Evolutionary conservation across 2,888 invertebrate genomes (phyloP), one percentile per base, ranked within the genome.

Genomic region (Blera fallax): DNA sequence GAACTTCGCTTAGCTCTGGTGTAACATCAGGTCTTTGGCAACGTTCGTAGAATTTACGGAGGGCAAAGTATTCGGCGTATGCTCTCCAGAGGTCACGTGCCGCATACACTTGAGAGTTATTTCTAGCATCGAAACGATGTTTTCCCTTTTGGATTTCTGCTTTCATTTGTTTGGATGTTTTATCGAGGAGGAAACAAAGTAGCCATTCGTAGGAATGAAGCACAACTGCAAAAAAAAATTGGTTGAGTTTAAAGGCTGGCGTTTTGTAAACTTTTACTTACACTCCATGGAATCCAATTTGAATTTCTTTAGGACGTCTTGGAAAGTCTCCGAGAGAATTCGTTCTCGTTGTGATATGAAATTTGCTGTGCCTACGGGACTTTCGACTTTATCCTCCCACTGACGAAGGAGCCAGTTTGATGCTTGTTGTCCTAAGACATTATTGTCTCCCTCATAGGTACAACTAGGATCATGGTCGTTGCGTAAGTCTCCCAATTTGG

Each of bases 361-460:
- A 70, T 94, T 92, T 3, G 96, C 94, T 0, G 96, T 95, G 18
- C 94, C 94, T 7, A 97, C 92, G 0, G 97, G 97, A 32, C 96
- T 94, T 89, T 94, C 94, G 14, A 94, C 91, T 3, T 91, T 89
- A 45, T 92, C 92, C 37, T 89, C 93, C 94, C 95, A 95, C 90
- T 96, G 96, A 0, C 95, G 92, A 56, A 96, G 90, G 70, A 98
- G 92, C 95, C 97, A 98, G 92, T 98, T 98, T 89, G 96, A 96
- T 0, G 97, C 95, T 92, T 98, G 98, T 90, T 98, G 98, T 0
- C 96, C 94, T 2, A 98, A 93, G 21, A 98, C 98, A 92, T 97
- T 98, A 93, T 98, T 98, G 92, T 98, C 98, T 0, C 98, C 98
- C 91, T 98, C 98, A 91, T 97, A 98, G 0, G 98, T 98, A 72